phyloP scores from a whole-genome alignment of 2,113 vertebrate genomes.

The Chamaea fasciata region DNA sequence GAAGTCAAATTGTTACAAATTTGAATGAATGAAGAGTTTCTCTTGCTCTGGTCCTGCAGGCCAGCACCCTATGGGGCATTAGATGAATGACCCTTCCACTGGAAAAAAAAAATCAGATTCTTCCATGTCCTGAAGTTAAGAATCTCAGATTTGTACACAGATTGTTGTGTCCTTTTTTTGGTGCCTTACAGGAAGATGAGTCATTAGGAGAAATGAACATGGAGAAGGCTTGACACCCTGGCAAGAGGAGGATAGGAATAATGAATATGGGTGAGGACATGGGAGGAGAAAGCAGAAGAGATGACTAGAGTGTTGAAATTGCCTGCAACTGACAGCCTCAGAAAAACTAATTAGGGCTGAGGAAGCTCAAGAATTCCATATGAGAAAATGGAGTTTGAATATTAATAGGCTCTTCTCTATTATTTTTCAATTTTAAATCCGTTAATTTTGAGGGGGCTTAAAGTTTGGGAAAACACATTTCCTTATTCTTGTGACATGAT shows the following conservation, averaged over 20 bases:
- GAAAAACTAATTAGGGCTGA: slow-evolving; percentile 15
- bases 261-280: background rate
- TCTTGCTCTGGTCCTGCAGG: background rate
- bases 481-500: background rate
- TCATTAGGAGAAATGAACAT: background rate
- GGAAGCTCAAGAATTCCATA: slow-evolving; percentile 8
- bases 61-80: background rate
- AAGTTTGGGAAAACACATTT: slow-evolving; percentile 34
- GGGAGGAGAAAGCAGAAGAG: slow-evolving; percentile 3
- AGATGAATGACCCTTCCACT: background rate
- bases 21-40: background rate
- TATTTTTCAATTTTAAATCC: slow-evolving; percentile 17
- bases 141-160: background rate
- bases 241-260: background rate
- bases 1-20: background rate
- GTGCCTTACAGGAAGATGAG: background rate
- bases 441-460: slow-evolving; percentile 6
- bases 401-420: background rate
- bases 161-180: background rate
- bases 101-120: background rate
- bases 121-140: background rate
- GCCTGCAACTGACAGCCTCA: background rate
- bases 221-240: background rate
- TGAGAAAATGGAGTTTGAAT: slow-evolving; percentile 3
- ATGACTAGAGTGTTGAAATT: background rate